Conservation (phyloP, 2,797 vertebrate genomes). For the Rhadinocentrus ornatus region DNA sequence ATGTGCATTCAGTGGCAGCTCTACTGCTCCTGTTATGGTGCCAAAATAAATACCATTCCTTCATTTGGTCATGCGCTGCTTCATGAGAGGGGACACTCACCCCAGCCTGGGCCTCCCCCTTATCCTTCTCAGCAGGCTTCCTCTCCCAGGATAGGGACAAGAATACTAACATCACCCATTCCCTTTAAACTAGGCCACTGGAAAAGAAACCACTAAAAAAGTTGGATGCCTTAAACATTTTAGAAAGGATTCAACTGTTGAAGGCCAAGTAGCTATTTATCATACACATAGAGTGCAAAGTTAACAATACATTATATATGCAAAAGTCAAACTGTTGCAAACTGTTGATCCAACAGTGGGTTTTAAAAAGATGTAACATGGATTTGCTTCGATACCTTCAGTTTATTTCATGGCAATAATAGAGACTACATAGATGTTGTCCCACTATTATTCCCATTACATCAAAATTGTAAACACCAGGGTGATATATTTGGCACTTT, state of each 20-base stretch:
- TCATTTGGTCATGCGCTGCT: conserved; percentile 72
- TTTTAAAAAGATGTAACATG: not conserved
- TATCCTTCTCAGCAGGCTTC: conserved; percentile 44
- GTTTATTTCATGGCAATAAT: not conserved
- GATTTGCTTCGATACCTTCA: not conserved
- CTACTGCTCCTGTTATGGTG: conserved; percentile 63
- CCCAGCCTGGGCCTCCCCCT: conserved; percentile 31
- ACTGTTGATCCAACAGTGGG: not conserved
- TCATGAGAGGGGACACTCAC: conserved; percentile 52
- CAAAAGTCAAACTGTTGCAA: conserved; percentile 33
- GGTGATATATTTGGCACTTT: not conserved
- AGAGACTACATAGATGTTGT: not conserved
- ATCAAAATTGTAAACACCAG: too few relatives aligned
- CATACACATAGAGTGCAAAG: not conserved
- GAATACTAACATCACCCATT: conserved; percentile 75
- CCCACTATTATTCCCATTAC: too few relatives aligned
- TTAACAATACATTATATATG: conserved; percentile 20
- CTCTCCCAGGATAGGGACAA: conserved; percentile 67
- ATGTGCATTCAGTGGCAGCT: conserved; percentile 50
- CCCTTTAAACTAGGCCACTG: conserved; percentile 54
- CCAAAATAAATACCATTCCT: conserved; percentile 70
- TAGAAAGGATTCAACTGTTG: not conserved
- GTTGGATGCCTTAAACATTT: conserved; percentile 16
- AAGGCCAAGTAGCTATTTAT: conserved; percentile 17
- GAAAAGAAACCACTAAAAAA: conserved; percentile 50